Conservation (phyloP, 2,113 vertebrate species). For the Tachycineta bicolor region DNA sequence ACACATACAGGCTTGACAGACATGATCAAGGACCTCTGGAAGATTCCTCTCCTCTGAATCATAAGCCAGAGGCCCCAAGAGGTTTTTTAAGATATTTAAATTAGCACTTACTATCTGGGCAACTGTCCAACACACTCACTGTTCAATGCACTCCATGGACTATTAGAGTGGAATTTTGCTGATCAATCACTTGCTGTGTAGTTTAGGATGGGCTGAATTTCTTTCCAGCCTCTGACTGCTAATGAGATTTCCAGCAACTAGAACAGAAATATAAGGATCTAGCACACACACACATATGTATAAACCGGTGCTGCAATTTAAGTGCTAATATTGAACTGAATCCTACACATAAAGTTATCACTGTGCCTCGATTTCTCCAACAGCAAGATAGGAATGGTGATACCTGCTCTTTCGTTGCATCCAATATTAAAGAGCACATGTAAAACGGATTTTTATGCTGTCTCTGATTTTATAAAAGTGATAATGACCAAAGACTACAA, state of each 20-base stretch:
- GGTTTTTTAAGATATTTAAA: not conserved
- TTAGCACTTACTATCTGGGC: not conserved
- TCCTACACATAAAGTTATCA: not conserved
- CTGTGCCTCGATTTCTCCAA: not conserved
- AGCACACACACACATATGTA: not conserved
- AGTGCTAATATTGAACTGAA: not conserved
- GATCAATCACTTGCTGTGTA: not conserved
- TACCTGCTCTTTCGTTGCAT: not conserved
- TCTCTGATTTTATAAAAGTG: not conserved
- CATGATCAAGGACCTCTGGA: not conserved
- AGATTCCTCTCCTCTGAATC: not conserved
- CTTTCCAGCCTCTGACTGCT: not conserved
- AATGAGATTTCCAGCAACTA: not conserved
- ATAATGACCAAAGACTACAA: not conserved
- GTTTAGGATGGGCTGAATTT: not conserved
- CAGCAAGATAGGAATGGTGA: not conserved
- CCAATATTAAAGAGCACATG: fast-evolving
- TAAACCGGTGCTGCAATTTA: not conserved
- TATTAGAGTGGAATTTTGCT: not conserved
- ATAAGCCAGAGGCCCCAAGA: not conserved
- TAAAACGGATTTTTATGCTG: not conserved
- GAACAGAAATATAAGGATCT: not conserved
- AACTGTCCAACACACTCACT: not conserved
- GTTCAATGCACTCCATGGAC: fast-evolving
- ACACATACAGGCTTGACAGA: not conserved